Evolutionary conservation across 2,888 invertebrate species (phyloP).

Genomic region (Punctoribates punctum): DNA sequence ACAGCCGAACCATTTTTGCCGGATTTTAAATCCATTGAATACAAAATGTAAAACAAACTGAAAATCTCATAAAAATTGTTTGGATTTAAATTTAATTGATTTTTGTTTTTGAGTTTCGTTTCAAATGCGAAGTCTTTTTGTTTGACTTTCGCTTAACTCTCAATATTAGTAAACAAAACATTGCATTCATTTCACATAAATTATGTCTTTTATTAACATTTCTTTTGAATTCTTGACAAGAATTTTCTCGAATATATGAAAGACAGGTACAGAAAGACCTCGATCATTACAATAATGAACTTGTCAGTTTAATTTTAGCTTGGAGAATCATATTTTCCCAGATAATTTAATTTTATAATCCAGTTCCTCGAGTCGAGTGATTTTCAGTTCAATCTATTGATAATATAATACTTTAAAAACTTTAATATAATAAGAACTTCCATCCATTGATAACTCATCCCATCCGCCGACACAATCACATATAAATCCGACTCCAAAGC

Average conservation of each 20-base stretch:
- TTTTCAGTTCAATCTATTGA: too few relatives aligned
- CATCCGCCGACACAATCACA: neutral
- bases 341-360: too few relatives aligned
- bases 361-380: too few relatives aligned
- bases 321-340: too few relatives aligned
- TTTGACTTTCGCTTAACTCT: conserved; percentile 10
- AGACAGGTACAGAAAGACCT: too few relatives aligned
- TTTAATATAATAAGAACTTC: too few relatives aligned
- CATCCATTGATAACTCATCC: too few relatives aligned
- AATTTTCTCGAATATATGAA: too few relatives aligned
- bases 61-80: neutral
- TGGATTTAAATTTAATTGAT: neutral
- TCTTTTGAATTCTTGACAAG: too few relatives aligned
- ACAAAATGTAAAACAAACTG: neutral
- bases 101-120: neutral
- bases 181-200: neutral
- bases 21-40: conserved; percentile 12
- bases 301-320: too few relatives aligned
- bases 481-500: neutral
- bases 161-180: neutral
- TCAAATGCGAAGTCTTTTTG: conserved; percentile 20
- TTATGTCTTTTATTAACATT: neutral
- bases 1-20: neutral
- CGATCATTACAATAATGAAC: too few relatives aligned
- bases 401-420: too few relatives aligned